Evolutionary conservation across 2,113 vertebrate genomes (phyloP), one percentile per base, ranked within the genome.

Genomic region (Nannobrachium achirus): DNA sequence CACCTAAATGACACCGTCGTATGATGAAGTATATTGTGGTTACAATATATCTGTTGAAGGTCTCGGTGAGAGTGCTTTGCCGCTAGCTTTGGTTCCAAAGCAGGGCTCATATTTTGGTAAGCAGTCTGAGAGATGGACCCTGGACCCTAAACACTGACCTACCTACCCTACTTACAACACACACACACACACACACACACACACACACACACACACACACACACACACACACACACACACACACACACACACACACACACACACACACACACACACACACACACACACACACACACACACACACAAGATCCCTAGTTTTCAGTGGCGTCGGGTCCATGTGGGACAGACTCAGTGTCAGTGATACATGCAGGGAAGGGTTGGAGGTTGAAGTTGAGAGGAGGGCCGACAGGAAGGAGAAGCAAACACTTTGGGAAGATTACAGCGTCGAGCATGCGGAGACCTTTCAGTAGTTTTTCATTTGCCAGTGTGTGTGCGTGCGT

Each of bases 371-470:
- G 85, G 83, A 91, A 86, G 93, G 95, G 97, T 95, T 91, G 93
- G 88, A 96, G 95, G 95, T 95, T 92, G 93, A 94, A 97, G 96
- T 96, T 97, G 93, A 97, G 86, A 92, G 79, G 75, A 92, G 88
- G 94, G 95, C 88, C 92, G 94, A 93, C 92, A 95, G 94, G 94
- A 96, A 96, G 92, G 87, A 75, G 85, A 89, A 90, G 88, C 81
- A 86, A 90, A 89, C 84, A 93, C 91, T 94, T 93, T 91, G 88
- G 91, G 91, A 94, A 95, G 92, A 95, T 93, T 96, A 94, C 92
- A 93, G 90, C 91, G 90, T 88, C 89, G 91, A 94, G 91, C 92
- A 90, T 92, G 91, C 81, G 78, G 77, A 75, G 89, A 93, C 92
- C 90, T 94, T 90, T 89, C 2, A 56, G 88, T 86, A 89, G 88